A percentile compares a stretch with the other conserved stretches of the same genome.
These are phyloP conservation scores for Diorhabda elongata DNA, from an alignment of 1,140 invertebrate genomes.

Conservation along the genomic window DNA sequence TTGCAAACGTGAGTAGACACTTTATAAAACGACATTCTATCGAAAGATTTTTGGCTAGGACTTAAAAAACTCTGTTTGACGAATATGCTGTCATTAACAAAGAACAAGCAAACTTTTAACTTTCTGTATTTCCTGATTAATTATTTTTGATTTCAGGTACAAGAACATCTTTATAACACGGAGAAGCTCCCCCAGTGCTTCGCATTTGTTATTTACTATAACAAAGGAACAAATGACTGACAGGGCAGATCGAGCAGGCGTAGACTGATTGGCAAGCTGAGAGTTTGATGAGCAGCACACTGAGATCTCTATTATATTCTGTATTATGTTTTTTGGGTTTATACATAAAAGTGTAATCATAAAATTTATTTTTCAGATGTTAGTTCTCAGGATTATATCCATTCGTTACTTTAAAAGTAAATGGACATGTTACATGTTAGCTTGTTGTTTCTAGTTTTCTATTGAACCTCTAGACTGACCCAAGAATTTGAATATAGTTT, in stretches of 20 bases:
- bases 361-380: not conserved
- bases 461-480: no score
- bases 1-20: no score
- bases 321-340: slow-evolving; percentile 1
- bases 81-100: slow-evolving; percentile 8
- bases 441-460: no score
- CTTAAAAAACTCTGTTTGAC: not conserved
- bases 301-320: slow-evolving; percentile 39
- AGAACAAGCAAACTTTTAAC: slow-evolving; percentile 4
- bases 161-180: slow-evolving; percentile 17
- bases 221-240: slow-evolving; percentile 23
- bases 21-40: no score
- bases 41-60: no score
- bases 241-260: slow-evolving; percentile 28
- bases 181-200: slow-evolving; percentile 10
- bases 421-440: no score
- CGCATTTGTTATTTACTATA: slow-evolving; percentile 18
- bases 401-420: no score
- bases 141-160: slow-evolving; percentile 20
- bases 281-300: slow-evolving; percentile 37
- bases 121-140: slow-evolving; percentile 15
- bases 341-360: not conserved
- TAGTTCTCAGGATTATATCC: not conserved
- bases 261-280: slow-evolving; percentile 42
- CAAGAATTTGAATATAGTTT: no score